Percentiles rank a stretch among this genome's conserved stretches.
Conservation (phyloP, 2,797 vertebrate species). For the Perodicticus potto region DNA sequence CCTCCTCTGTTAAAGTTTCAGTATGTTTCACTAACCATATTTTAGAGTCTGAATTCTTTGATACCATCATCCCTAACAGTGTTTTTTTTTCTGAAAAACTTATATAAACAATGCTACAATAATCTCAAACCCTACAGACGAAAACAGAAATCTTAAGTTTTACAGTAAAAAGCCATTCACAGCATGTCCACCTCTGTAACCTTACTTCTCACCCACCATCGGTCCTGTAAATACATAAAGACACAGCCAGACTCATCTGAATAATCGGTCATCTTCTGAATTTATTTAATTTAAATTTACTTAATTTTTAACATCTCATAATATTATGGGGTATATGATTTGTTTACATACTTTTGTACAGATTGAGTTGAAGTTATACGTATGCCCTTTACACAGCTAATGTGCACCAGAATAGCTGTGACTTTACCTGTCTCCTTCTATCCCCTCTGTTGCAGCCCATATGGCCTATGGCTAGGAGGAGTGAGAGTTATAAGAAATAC, state of each 20-base stretch:
- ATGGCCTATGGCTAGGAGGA: too few species aligned
- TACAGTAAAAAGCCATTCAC: not conserved
- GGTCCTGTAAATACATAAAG: not conserved
- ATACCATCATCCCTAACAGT: not conserved
- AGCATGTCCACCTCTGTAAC: not conserved
- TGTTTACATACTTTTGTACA: too few species aligned
- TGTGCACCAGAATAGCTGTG: too few species aligned
- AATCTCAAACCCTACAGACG: not conserved
- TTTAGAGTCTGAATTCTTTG: not conserved
- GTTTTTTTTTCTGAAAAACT: slow-evolving; percentile 28
- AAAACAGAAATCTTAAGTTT: not conserved
- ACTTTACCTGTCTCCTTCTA: too few species aligned
- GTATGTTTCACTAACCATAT: not conserved
- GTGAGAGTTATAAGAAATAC: too few species aligned
- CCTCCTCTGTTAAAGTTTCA: not conserved
- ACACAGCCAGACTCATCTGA: not conserved
- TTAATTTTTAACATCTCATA: too few species aligned
- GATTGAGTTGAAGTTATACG: too few species aligned
- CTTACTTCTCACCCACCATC: not conserved
- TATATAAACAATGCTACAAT: not conserved
- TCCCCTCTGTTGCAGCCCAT: too few species aligned
- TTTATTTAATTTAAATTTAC: too few species aligned
- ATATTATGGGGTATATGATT: too few species aligned
- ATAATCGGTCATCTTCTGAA: not conserved
- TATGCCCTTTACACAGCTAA: too few species aligned